These are phyloP conservation scores for Sesia apiformis DNA, from an alignment of 2,888 invertebrate genomes.

Conservation along the genomic window DNA sequence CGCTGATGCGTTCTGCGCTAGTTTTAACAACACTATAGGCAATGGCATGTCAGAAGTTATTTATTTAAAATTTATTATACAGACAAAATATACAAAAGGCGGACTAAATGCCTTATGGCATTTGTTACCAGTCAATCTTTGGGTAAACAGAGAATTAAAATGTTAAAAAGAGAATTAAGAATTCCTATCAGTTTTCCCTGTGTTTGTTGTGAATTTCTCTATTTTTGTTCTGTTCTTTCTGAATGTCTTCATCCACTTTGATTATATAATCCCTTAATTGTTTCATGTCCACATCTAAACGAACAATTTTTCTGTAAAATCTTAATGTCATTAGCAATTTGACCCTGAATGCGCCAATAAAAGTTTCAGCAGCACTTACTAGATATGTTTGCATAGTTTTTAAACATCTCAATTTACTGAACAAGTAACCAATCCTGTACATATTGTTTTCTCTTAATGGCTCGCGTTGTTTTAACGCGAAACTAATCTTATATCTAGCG, in stretches of 20 bases:
- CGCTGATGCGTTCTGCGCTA: no score
- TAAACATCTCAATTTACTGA: slow-evolving; percentile 28
- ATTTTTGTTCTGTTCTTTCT: no score
- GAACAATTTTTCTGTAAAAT: slow-evolving; percentile 23
- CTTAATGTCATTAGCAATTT: slow-evolving; percentile 8
- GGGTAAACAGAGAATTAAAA: no score
- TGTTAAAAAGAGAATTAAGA: no score
- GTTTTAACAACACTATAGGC: no score
- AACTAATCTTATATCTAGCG: slow-evolving; percentile 24
- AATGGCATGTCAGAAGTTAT: no score
- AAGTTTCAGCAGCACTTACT: background rate
- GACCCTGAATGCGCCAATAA: background rate
- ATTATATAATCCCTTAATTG: slow-evolving; percentile 21
- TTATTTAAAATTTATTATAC: no score
- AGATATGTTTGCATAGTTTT: slow-evolving; percentile 24
- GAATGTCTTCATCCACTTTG: slow-evolving; percentile 1
- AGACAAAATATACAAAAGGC: no score
- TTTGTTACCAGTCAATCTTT: no score
- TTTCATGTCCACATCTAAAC: slow-evolving; percentile 25
- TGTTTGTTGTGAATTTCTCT: no score
- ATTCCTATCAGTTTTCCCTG: no score
- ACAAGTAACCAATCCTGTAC: slow-evolving; percentile 33
- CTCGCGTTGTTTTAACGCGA: slow-evolving; percentile 17
- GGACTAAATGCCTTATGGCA: no score
- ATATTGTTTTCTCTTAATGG: slow-evolving; percentile 18